A percentile compares a stretch with the other conserved stretches of the same genome.
These are phyloP conservation scores for Diadema setosum DNA, from an alignment of 35 echinoderm and acorn worm genomes.

Conservation along the genomic window DNA sequence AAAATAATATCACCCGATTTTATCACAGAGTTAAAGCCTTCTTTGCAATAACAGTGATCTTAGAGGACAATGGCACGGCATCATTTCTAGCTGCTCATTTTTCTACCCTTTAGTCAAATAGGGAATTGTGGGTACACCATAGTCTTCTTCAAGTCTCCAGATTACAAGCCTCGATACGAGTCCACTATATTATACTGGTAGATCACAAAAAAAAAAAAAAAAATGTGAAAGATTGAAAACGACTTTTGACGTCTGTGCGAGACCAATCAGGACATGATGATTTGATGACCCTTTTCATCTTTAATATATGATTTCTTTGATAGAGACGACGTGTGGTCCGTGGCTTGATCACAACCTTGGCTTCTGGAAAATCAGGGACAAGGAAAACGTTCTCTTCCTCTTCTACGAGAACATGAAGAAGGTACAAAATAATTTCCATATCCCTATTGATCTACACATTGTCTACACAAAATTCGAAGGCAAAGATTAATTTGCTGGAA, in stretches of 20 bases:
- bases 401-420: conserved; percentile 74
- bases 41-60: too few species aligned
- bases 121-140: too few species aligned
- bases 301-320: too few species aligned
- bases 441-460: too few species aligned
- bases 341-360: conserved; percentile 60
- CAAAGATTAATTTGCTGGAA: too few species aligned
- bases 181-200: not conserved
- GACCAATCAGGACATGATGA: not conserved
- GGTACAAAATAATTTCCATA: conserved; percentile 36
- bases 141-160: too few species aligned
- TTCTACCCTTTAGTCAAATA: too few species aligned
- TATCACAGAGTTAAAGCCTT: too few species aligned
- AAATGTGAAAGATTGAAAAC: not conserved
- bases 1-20: too few species aligned
- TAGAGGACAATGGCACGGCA: too few species aligned
- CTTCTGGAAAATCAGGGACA: conserved; percentile 35
- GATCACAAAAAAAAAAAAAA: not conserved
- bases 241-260: not conserved
- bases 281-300: not conserved
- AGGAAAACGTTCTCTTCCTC: conserved; percentile 44
- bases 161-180: not conserved
- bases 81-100: too few species aligned
- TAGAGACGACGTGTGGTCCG: not conserved
- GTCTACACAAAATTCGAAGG: too few species aligned